These are phyloP conservation scores for Augochlorella aurata DNA, from an alignment of 2,888 invertebrate genomes.

Conservation along the genomic window DNA sequence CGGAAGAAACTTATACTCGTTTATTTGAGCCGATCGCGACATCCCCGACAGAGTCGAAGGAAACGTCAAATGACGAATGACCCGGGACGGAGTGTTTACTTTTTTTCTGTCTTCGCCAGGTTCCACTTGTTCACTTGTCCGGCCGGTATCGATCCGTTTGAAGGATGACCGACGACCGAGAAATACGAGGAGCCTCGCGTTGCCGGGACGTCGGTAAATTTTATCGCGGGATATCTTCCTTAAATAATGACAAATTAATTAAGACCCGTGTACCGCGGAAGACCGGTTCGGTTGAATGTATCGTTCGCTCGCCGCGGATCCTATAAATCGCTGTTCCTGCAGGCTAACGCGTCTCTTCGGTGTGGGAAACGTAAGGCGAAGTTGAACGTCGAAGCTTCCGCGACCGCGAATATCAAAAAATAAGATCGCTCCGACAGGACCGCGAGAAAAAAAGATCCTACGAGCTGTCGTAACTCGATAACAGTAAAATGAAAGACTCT, in stretches of 20 bases:
- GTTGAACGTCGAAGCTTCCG: constrained; percentile 16
- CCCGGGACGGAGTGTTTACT: constrained; percentile 24
- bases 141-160: constrained; percentile 43
- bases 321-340: constrained; percentile 61
- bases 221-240: constrained; percentile 64
- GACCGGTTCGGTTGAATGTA: constrained; percentile 67
- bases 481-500: background rate
- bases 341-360: constrained; percentile 38
- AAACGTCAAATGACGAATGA: constrained; percentile 36
- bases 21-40: background rate
- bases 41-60: constrained; percentile 6
- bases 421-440: background rate
- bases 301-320: constrained; percentile 45
- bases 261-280: constrained; percentile 63
- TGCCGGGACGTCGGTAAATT: constrained; percentile 60
- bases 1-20: background rate
- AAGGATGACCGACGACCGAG: constrained; percentile 27
- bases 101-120: background rate
- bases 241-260: constrained; percentile 76
- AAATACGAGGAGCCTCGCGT: constrained; percentile 34
- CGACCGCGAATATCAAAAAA: background rate
- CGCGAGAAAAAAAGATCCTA: background rate
- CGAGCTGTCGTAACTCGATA: background rate
- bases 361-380: constrained; percentile 35
- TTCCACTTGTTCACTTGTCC: background rate